phyloP scores from a whole-genome alignment of 2,888 invertebrate species.

The Drosophila greeni region DNA sequence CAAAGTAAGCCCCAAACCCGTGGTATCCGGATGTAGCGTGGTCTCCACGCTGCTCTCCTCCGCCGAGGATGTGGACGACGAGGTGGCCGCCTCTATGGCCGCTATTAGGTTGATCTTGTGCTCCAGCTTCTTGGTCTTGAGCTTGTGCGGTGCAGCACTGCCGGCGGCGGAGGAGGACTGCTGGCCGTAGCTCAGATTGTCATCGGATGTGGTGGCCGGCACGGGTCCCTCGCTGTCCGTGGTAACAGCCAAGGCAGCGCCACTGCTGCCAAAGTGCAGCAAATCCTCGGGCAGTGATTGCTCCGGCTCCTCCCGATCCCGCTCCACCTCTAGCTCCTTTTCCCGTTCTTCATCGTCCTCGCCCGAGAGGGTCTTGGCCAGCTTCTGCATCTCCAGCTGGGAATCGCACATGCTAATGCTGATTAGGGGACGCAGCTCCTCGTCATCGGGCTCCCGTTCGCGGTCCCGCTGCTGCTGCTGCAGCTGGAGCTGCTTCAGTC shows the following conservation, averaged over 20 bases:
- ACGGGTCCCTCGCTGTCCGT: slow-evolving; percentile 75
- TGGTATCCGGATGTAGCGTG: slow-evolving; percentile 29
- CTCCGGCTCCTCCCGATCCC: slow-evolving; percentile 5
- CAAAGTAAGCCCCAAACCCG: slow-evolving; percentile 12
- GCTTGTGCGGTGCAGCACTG: slow-evolving; percentile 53
- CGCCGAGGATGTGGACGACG: slow-evolving; percentile 76
- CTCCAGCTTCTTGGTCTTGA: slow-evolving; percentile 76
- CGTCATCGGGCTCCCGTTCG: slow-evolving; percentile 66
- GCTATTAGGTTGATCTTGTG: slow-evolving; percentile 76
- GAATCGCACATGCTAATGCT: slow-evolving; percentile 73
- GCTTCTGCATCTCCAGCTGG: slow-evolving; percentile 46
- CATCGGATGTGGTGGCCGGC: slow-evolving; percentile 75
- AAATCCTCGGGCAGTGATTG: slow-evolving; percentile 50
- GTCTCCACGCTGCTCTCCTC: slow-evolving; percentile 74
- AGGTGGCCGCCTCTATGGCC: slow-evolving; percentile 76
- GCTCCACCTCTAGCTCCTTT: not conserved
- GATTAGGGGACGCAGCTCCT: slow-evolving; percentile 78
- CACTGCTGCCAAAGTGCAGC: slow-evolving; percentile 50
- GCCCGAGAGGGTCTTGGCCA: not conserved
- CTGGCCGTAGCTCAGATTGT: slow-evolving; percentile 48
- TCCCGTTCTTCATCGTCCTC: not conserved
- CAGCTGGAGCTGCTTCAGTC: slow-evolving; percentile 61
- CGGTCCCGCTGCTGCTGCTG: slow-evolving; percentile 39
- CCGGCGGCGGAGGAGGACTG: slow-evolving; percentile 15
- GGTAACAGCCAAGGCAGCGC: slow-evolving; percentile 41